Percentiles rank a stretch among this genome's conserved stretches.
Evolutionary conservation across 2,797 vertebrate genomes (phyloP).

Genomic region (Champsocephalus gunnari): DNA sequence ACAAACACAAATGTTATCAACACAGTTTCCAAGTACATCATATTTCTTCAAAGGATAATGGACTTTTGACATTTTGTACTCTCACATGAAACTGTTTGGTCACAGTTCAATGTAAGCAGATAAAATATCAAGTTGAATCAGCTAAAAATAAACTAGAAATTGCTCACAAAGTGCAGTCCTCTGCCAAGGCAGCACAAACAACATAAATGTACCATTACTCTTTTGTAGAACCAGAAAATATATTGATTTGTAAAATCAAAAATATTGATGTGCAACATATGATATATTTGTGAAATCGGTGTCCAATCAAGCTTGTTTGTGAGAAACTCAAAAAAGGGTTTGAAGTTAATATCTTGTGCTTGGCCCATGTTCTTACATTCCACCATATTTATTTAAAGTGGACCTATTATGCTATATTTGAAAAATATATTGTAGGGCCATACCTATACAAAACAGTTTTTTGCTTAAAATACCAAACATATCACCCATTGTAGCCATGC

Average conservation of each 20-base stretch:
- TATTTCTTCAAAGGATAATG: slow-evolving; percentile 5
- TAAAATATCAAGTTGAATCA: neutral
- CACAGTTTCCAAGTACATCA: slow-evolving; percentile 3
- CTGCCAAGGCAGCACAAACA: slow-evolving; percentile 7
- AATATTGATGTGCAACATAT: neutral
- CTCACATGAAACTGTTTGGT: neutral
- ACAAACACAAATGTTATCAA: slow-evolving; percentile 13
- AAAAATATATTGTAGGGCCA: too few relatives aligned
- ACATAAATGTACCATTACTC: slow-evolving; percentile 5
- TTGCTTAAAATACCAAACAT: too few relatives aligned
- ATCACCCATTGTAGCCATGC: too few relatives aligned
- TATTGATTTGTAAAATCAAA: slow-evolving; percentile 12
- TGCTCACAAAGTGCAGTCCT: neutral
- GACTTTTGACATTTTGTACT: neutral
- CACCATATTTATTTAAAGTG: neutral
- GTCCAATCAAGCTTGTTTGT: neutral
- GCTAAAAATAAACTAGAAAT: neutral
- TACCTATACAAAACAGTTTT: too few relatives aligned
- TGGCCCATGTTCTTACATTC: neutral
- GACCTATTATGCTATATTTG: too few relatives aligned
- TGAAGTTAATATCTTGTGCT: neutral
- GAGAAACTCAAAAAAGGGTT: slow-evolving; percentile 11
- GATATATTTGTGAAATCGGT: neutral
- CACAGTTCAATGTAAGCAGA: slow-evolving; percentile 5
- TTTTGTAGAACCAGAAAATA: neutral